Base-by-base conservation (phyloP, 2,113 vertebrate species). In the Suncus etruscus region DNA sequence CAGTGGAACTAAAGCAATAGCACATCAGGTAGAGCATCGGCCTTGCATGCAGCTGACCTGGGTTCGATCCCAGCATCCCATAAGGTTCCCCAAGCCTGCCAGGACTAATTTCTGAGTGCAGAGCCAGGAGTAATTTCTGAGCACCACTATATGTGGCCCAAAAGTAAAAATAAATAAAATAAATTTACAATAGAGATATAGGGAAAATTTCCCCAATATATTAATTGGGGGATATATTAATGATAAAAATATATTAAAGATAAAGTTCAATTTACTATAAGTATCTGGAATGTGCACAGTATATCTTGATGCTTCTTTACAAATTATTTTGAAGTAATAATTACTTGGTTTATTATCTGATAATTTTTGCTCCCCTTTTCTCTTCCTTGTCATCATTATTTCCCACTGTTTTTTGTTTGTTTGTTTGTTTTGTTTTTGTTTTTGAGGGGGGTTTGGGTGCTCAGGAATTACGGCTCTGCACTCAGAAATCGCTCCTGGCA, bases 331-430 rank as follows among this genome's bases (percentile, higher is more conserved):
- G 58, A 89, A 76, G 80, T 66, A 54, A 1, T 66, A 72, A 50
- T 10, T 81, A 22, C 31, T 77, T 75, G 58, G 11, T 4, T 79
- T 87, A 75, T 0, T 86, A 11, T 70, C 11, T 75, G 18, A 63
- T 8, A 51, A 74, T 79, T 74, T 77, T 81, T 63, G n/a, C 50
- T 15, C 69, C 15, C 39, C 68, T 86, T 73, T 1, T 77, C 16
- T 72, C 68, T 16, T 51, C 15, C 58, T 91, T 89, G 75, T 85
- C 18, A 20, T 93, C 89, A 79, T 18, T 50, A 83, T 83, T 91
- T 89, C 63, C 27, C 89, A 25, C 20, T 91, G 75, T 16, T 20
- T 61, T 61, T 61, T 20, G n/a, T n/a, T n/a, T n/a, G n/a, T n/a
- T n/a, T n/a, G n/a, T n/a, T n/a, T n/a, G n/a, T n/a, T n/a, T n/a